Conservation (phyloP, 2,797 vertebrate genomes). For the Spheniscus humboldti region DNA sequence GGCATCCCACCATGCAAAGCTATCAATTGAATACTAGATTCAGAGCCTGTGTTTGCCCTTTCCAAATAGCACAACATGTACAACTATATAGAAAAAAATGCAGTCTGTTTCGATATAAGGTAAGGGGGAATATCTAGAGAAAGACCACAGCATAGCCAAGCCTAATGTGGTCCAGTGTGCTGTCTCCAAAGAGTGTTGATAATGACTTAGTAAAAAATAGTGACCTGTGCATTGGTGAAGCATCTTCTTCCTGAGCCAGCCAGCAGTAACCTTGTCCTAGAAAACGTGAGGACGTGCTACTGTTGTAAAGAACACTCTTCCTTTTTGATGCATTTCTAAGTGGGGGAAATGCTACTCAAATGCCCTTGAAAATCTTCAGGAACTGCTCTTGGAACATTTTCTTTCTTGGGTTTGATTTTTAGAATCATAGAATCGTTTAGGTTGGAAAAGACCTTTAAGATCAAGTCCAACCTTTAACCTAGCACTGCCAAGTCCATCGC, state of each 20-base stretch:
- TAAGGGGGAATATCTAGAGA: not conserved
- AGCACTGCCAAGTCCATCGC: no score
- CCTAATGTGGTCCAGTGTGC: not conserved
- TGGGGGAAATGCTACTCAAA: not conserved
- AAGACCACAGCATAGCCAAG: not conserved
- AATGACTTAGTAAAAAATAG: not conserved
- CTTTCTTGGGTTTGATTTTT: not conserved
- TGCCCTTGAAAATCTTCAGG: not conserved
- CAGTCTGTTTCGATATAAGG: not conserved
- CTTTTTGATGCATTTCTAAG: conserved; percentile 12
- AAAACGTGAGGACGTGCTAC: not conserved
- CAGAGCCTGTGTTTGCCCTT: not conserved
- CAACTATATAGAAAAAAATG: not conserved
- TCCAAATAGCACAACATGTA: not conserved
- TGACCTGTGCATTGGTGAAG: not conserved
- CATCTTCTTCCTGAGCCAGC: not conserved
- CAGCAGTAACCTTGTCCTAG: not conserved
- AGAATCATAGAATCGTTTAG: no score
- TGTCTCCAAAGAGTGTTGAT: not conserved
- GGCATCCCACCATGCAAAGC: not conserved
- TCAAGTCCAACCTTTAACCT: no score
- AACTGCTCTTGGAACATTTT: not conserved
- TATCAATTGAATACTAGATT: not conserved
- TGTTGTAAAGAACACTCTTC: not conserved
- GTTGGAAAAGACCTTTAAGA: no score